Evolutionary conservation across 2,113 vertebrate genomes (phyloP).

Genomic region (Grallaria varia): DNA sequence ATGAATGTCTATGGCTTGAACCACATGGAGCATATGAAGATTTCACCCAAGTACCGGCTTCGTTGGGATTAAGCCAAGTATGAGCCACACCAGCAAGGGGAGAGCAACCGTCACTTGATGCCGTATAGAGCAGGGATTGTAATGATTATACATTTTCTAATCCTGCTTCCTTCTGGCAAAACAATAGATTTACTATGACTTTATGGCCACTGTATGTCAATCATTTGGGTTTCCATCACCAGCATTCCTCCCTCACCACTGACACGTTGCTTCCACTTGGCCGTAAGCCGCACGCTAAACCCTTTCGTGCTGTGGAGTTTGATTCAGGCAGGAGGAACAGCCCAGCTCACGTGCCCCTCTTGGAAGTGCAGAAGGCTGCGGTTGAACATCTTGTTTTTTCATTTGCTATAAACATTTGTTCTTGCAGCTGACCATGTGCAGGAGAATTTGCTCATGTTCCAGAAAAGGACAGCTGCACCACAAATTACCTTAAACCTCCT

Average conservation of each 20-base stretch:
- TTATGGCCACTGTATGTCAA: conserved; percentile 50
- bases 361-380: conserved; percentile 37
- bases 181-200: conserved; percentile 68
- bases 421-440: conserved; percentile 87
- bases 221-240: conserved; percentile 52
- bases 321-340: conserved; percentile 47
- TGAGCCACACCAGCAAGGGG: neutral
- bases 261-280: conserved; percentile 70
- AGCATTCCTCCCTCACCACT: conserved; percentile 55
- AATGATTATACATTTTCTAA: conserved; percentile 64
- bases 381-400: conserved; percentile 83
- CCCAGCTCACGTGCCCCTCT: conserved; percentile 50
- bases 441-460: conserved; percentile 87
- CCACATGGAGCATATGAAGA: neutral
- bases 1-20: neutral
- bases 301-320: conserved; percentile 48
- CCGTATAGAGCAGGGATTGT: neutral
- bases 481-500: conserved; percentile 87
- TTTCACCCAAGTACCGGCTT: neutral
- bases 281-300: conserved; percentile 62
- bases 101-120: conserved; percentile 11
- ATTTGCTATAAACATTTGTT: conserved; percentile 86
- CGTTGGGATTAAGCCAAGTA: neutral
- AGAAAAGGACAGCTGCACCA: conserved; percentile 87
- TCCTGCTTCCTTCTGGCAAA: conserved; percentile 52